Percentiles rank a stretch among this genome's conserved stretches.
Conservation (phyloP, 2,888 invertebrate genomes). For the Ptilodon capucinus region DNA sequence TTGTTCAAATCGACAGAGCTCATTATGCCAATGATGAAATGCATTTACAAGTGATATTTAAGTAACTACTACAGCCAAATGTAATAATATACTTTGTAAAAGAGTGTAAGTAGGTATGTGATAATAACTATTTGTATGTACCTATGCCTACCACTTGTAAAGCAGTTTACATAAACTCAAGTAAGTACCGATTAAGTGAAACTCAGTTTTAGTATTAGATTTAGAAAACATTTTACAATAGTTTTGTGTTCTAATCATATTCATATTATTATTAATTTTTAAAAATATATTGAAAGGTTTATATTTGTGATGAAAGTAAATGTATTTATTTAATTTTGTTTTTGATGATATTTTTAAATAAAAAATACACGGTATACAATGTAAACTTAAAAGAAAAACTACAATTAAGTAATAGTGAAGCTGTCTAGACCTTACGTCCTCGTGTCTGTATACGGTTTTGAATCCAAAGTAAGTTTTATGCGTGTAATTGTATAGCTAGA, state of each 20-base stretch:
- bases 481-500: slow-evolving; percentile 50
- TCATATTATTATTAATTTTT: too few species aligned
- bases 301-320: too few species aligned
- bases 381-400: too few species aligned
- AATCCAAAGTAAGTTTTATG: slow-evolving; percentile 41
- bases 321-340: too few species aligned
- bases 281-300: too few species aligned
- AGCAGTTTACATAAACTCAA: slow-evolving; percentile 3
- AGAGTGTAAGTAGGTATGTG: slow-evolving; percentile 30
- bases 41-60: slow-evolving; percentile 11
- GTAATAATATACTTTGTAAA: slow-evolving; percentile 10
- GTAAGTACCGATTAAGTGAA: slow-evolving; percentile 1
- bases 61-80: slow-evolving; percentile 31
- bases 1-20: slow-evolving; percentile 9
- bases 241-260: too few species aligned
- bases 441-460: slow-evolving; percentile 29
- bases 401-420: neutral
- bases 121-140: slow-evolving; percentile 22
- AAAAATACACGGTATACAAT: neutral
- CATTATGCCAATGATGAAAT: slow-evolving; percentile 7
- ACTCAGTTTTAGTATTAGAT: neutral
- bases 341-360: too few species aligned
- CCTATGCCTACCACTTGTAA: slow-evolving; percentile 11
- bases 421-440: slow-evolving; percentile 21
- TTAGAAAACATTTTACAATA: neutral